Conservation (phyloP, 30 jellyfish, hydroid and myxozoan species). For the Hydractinia echinata region DNA sequence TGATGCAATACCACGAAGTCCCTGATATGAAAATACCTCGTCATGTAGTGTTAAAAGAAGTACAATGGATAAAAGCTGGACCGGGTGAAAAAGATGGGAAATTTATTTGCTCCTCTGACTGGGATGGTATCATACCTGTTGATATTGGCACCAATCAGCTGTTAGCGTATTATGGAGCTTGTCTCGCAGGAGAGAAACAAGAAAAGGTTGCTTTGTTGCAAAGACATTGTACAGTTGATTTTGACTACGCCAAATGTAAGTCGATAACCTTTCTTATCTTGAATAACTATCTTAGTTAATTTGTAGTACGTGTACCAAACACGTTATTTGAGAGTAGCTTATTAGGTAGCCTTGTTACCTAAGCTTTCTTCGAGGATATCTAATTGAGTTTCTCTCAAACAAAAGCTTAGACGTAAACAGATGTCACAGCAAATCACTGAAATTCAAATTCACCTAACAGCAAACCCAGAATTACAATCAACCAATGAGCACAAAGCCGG, state of each 20-base stretch:
- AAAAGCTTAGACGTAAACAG: too few relatives aligned
- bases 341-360: too few relatives aligned
- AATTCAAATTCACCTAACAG: too few relatives aligned
- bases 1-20: not conserved
- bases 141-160: slow-evolving; percentile 6
- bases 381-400: too few relatives aligned
- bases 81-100: not conserved
- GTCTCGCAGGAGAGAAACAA: not conserved
- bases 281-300: too few relatives aligned
- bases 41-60: not conserved
- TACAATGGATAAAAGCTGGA: not conserved
- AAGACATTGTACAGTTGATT: slow-evolving; percentile 16
- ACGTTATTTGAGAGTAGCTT: too few relatives aligned
- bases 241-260: not conserved
- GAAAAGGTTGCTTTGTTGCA: slow-evolving; percentile 9
- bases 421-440: too few relatives aligned
- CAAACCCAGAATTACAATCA: too few relatives aligned
- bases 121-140: not conserved
- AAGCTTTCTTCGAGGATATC: too few relatives aligned
- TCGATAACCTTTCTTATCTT: too few relatives aligned
- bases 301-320: too few relatives aligned
- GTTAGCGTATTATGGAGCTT: not conserved
- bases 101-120: not conserved
- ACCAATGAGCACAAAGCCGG: too few relatives aligned
- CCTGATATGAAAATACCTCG: slow-evolving; percentile 7